Conservation (phyloP, 2,888 invertebrate genomes). For the Dimorphilus gyrociliatus region DNA sequence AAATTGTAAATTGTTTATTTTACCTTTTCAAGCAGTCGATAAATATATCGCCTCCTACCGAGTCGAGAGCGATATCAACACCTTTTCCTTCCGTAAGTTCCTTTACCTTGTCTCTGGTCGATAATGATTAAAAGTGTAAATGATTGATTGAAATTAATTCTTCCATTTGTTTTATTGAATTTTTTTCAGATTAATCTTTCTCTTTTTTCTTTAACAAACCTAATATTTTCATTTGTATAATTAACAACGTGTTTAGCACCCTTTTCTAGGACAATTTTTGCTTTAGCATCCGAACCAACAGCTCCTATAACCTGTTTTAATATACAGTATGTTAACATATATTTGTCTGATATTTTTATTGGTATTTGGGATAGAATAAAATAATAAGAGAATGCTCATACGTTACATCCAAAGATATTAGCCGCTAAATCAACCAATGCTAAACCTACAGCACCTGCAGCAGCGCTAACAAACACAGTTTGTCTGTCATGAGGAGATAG, state of each 20-base stretch:
- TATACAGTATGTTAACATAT: not conserved
- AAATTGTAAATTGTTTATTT: slow-evolving; percentile 9
- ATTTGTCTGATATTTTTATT: not conserved
- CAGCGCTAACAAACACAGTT: slow-evolving; percentile 49
- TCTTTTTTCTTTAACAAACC: slow-evolving; percentile 3
- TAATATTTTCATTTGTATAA: slow-evolving; percentile 41
- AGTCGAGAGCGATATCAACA: slow-evolving; percentile 50
- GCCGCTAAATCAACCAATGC: slow-evolving; percentile 54
- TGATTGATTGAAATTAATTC: too few species aligned
- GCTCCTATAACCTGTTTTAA: slow-evolving; percentile 54
- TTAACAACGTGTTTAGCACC: slow-evolving; percentile 51
- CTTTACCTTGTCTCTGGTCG: slow-evolving; percentile 36
- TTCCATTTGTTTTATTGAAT: too few species aligned
- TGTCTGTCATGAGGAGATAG: slow-evolving; percentile 32
- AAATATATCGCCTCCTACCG: slow-evolving; percentile 47
- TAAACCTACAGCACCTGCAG: slow-evolving; percentile 46
- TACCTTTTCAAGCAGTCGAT: slow-evolving; percentile 47
- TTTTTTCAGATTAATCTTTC: not conserved
- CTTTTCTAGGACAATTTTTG: slow-evolving; percentile 44
- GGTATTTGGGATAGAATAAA: not conserved
- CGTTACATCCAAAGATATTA: slow-evolving; percentile 50
- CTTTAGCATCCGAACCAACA: slow-evolving; percentile 48
- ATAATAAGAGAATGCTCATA: slow-evolving; percentile 17
- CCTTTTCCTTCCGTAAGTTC: slow-evolving; percentile 46
- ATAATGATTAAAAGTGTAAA: too few species aligned